Base-by-base conservation (phyloP, 2,888 invertebrate species). In the Tortricodes alternella region DNA sequence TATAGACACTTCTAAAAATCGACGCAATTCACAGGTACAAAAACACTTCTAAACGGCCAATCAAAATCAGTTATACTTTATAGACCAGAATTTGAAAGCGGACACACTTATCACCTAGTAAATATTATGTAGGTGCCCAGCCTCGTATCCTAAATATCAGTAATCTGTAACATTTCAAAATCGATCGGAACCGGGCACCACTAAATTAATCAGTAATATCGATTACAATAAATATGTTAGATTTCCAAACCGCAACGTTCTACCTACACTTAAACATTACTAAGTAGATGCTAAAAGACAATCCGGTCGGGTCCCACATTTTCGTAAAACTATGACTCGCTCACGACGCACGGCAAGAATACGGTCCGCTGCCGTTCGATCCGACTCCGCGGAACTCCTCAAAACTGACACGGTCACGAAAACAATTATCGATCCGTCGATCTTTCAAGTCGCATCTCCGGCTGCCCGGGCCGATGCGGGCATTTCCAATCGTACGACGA, bases 1-100 rank as follows among this genome's bases (percentile, higher is more conserved):
- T 37, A 62, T 57, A 66, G 53, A 58, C 60, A 61, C 62, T 70
- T 80, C 74, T 76, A 78, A 77, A 80, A 61, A 85, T 83, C 84
- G 84, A 83, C 78, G 83, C 83, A 87, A 84, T 75, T 71, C 59
- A 81, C 86, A 89, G 87, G 89, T 89, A 89, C 88, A 77, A 79
- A 71, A 76, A 80, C 67, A 77, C 73, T 78, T 80, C 71, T 68
- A 80, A 73, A 77, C 69, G 34, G 46, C 70, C 71, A 80, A 78
- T 79, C 78, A 64, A 72, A 66, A 72, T 67, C 62, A 68, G 62
- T 67, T 71, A 71, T 67, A 71, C 58, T 63, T 71, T 65, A 65
- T 63, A 82, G 80, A 82, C 81, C 76, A 74, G 68, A 78, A 67
- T 76, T 73, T 73, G 75, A 74, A 83, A 80, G 82, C 79, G 71